A percentile compares a stretch with the other conserved stretches of the same genome.
Conservation (phyloP, 1,140 invertebrate species). For the Dinothrombium tinctorium region DNA sequence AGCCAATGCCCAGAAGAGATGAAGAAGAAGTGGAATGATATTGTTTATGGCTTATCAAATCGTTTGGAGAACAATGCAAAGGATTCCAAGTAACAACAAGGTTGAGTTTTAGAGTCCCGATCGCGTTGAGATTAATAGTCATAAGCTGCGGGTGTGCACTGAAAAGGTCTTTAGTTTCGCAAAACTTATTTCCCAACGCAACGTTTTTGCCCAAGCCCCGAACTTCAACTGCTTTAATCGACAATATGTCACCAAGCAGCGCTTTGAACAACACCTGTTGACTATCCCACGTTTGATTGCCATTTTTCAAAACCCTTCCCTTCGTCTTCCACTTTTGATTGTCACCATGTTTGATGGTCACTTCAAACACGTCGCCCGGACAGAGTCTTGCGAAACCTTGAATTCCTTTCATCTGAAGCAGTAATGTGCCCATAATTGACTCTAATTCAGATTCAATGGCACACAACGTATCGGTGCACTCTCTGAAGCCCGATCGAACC, state of each 20-base stretch:
- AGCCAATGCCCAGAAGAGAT: background rate
- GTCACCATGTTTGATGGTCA: conserved; percentile 30
- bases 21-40: background rate
- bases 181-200: conserved; percentile 32
- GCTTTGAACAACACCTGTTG: conserved; percentile 26
- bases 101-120: conserved; percentile 36
- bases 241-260: conserved; percentile 27
- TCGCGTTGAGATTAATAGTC: conserved; percentile 36
- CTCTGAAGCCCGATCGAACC: conserved; percentile 28
- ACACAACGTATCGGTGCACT: conserved; percentile 29
- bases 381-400: conserved; percentile 31
- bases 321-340: conserved; percentile 34
- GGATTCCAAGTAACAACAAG: conserved; percentile 33
- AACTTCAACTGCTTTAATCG: conserved; percentile 30
- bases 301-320: conserved; percentile 29
- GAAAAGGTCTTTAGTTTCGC: conserved; percentile 35
- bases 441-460: conserved; percentile 29
- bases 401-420: conserved; percentile 29
- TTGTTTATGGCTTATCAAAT: background rate
- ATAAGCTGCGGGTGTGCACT: conserved; percentile 29
- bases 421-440: conserved; percentile 28
- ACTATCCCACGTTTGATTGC: conserved; percentile 30
- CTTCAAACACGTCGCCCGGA: conserved; percentile 36
- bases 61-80: background rate
- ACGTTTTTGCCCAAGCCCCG: conserved; percentile 25